Percentiles rank a stretch among this genome's conserved stretches.
phyloP scores from a whole-genome alignment of 2,888 invertebrate species.

The Nebria brevicollis region DNA sequence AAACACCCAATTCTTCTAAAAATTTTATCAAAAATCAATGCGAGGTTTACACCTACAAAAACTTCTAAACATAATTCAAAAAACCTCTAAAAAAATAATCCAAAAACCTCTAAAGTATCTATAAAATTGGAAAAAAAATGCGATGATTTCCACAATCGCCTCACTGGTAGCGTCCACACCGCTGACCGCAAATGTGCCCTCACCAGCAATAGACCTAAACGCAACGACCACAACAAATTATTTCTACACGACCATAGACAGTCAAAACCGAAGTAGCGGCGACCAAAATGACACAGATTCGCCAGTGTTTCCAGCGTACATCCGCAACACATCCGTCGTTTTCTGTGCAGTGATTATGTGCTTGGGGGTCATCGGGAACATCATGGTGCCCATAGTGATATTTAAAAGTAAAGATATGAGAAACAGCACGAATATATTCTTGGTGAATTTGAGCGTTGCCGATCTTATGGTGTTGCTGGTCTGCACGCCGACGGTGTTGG shows the following conservation, averaged over 20 bases:
- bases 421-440: slow-evolving; percentile 93
- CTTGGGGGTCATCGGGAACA: slow-evolving; percentile 90
- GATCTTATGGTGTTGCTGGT: slow-evolving; percentile 91
- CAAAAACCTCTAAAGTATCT: neutral
- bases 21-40: neutral
- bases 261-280: slow-evolving; percentile 15
- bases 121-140: slow-evolving; percentile 49
- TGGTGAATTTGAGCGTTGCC: slow-evolving; percentile 92
- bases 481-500: slow-evolving; percentile 91
- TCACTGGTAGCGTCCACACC: slow-evolving; percentile 53
- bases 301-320: slow-evolving; percentile 79
- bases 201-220: slow-evolving; percentile 43
- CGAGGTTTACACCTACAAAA: neutral
- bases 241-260: slow-evolving; percentile 16
- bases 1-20: no score
- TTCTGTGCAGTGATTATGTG: slow-evolving; percentile 90
- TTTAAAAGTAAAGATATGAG: slow-evolving; percentile 93
- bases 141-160: slow-evolving; percentile 60
- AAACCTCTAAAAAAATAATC: neutral
- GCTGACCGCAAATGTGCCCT: slow-evolving; percentile 31
- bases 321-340: slow-evolving; percentile 87
- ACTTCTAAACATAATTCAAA: neutral
- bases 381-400: slow-evolving; percentile 94
- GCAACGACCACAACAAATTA: slow-evolving; percentile 19
- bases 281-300: slow-evolving; percentile 49